phyloP scores from a whole-genome alignment of 2,113 vertebrate species.

The Paralichthys olivaceus region DNA sequence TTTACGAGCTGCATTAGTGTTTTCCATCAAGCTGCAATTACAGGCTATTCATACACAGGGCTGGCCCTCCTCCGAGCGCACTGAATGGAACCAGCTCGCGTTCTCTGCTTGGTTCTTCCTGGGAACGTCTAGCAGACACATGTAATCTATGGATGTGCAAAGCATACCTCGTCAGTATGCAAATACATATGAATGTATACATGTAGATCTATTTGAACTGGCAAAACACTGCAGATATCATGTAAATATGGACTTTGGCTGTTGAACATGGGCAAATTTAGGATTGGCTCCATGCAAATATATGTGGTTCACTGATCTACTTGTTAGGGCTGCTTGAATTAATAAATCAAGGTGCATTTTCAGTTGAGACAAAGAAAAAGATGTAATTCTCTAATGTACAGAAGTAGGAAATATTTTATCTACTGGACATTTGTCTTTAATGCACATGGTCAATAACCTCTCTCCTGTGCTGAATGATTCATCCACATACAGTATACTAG shows the following conservation, averaged over 20 bases:
- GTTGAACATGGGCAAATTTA: slow-evolving; percentile 24
- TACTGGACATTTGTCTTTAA: slow-evolving; percentile 12
- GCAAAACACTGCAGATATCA: slow-evolving; percentile 19
- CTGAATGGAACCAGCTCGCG: slow-evolving; percentile 47
- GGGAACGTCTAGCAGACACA: slow-evolving; percentile 47
- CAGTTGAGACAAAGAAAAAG: background rate
- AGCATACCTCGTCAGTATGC: slow-evolving; percentile 59
- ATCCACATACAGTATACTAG: slow-evolving; percentile 39
- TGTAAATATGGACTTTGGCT: slow-evolving; percentile 42
- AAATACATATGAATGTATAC: slow-evolving; percentile 51
- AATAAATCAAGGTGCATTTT: background rate
- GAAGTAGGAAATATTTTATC: slow-evolving; percentile 15
- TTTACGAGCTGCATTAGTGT: slow-evolving; percentile 78
- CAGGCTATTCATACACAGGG: slow-evolving; percentile 70
- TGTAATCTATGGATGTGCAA: slow-evolving; percentile 69
- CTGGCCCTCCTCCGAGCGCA: slow-evolving; percentile 54
- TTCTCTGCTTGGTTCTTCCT: slow-evolving; percentile 42
- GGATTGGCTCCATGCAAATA: background rate
- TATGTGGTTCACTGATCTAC: background rate
- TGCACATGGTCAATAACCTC: background rate
- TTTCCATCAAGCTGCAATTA: slow-evolving; percentile 80
- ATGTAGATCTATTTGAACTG: slow-evolving; percentile 26
- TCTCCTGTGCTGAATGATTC: slow-evolving; percentile 24
- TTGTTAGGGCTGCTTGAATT: background rate
- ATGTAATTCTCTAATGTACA: background rate